Evolutionary conservation across 2,797 vertebrate genomes (phyloP).

Genomic region (Leptatherina wallacei): DNA sequence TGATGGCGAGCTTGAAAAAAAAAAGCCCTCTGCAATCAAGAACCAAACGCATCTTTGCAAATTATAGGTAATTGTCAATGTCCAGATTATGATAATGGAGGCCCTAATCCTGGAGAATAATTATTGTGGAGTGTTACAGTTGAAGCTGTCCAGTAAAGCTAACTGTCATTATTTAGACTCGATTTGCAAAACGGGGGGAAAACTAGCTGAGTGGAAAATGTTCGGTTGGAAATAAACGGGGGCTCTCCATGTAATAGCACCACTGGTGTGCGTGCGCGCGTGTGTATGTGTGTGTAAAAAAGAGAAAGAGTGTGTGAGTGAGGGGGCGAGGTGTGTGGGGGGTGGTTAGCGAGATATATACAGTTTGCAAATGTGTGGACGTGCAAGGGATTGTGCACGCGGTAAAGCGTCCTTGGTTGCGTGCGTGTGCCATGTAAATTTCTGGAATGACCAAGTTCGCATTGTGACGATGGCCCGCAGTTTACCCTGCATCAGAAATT

Average conservation of each 20-base stretch:
- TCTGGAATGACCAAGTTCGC: conserved; percentile 44
- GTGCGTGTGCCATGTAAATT: conserved; percentile 31
- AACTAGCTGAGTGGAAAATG: conserved; percentile 96
- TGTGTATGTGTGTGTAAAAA: conserved; percentile 40
- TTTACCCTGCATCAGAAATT: conserved; percentile 41
- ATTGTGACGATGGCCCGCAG: conserved; percentile 34
- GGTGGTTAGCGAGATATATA: conserved; percentile 8
- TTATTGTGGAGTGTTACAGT: conserved; percentile 99
- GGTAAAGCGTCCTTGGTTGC: conserved; percentile 10
- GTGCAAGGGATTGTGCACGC: conserved; percentile 33
- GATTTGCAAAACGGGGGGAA: conserved; percentile 89
- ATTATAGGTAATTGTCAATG: conserved; percentile 99
- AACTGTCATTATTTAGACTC: conserved; percentile 99
- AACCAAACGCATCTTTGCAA: conserved; percentile 99
- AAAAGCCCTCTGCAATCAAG: conserved; percentile 98
- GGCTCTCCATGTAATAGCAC: conserved; percentile 96
- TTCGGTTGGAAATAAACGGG: conserved; percentile 95
- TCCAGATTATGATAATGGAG: conserved; percentile 99
- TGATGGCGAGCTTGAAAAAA: conserved; percentile 90
- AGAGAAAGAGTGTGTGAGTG: conserved; percentile 14
- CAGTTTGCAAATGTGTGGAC: conserved; percentile 26
- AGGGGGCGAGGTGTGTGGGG: neutral
- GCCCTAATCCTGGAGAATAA: conserved; percentile 99
- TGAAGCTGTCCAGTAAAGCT: conserved; percentile 99
- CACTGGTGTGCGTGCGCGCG: conserved; percentile 63